Conservation (phyloP, 2,888 invertebrate species). For the Helleia helle region DNA sequence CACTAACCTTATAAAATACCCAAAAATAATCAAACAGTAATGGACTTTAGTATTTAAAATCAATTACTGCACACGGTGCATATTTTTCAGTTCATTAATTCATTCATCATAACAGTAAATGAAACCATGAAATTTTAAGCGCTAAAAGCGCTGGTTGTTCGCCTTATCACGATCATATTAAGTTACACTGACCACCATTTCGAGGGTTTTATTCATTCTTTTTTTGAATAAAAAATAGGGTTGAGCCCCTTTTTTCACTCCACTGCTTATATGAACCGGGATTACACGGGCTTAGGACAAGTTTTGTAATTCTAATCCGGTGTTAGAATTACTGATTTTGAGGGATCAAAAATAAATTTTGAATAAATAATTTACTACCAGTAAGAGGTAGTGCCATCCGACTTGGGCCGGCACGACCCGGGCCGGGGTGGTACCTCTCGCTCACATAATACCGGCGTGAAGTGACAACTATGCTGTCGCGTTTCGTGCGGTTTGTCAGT, state of each 20-base stretch:
- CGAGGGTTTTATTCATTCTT: conserved; percentile 36
- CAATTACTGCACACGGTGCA: too few relatives aligned
- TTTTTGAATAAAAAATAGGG: conserved; percentile 36
- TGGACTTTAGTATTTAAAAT: too few relatives aligned
- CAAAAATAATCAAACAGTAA: too few relatives aligned
- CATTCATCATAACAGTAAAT: conserved; percentile 7
- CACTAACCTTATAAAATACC: too few relatives aligned
- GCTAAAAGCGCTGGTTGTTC: conserved; percentile 20
- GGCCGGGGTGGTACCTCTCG: too few relatives aligned
- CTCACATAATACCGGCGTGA: too few relatives aligned
- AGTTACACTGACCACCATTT: conserved; percentile 52
- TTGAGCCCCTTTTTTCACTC: conserved; percentile 21
- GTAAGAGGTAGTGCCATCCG: too few relatives aligned
- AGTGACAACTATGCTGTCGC: too few relatives aligned
- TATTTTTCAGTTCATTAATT: neutral
- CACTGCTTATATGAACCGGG: conserved; percentile 4
- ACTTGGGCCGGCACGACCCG: too few relatives aligned
- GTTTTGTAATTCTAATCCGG: neutral
- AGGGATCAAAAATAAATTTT: too few relatives aligned
- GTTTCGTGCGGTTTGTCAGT: too few relatives aligned
- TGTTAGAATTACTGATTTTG: neutral
- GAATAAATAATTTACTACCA: too few relatives aligned
- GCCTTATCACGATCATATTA: conserved; percentile 31
- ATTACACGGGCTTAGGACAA: neutral
- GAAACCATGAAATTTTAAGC: conserved; percentile 19